Evolutionary conservation across 2,113 vertebrate species (phyloP).

Genomic region (Suncus etruscus): DNA sequence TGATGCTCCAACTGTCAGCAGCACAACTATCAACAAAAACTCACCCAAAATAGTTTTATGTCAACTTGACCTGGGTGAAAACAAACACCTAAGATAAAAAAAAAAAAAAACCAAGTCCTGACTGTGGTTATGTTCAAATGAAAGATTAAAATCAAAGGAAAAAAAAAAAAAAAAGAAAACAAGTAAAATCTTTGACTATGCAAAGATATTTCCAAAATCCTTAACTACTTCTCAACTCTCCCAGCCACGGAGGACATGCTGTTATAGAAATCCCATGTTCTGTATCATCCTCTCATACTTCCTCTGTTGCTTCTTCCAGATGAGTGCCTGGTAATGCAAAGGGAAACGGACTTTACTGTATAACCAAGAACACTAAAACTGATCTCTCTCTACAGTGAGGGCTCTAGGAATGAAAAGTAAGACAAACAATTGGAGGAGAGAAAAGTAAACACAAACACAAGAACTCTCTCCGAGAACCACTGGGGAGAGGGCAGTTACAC

Average conservation of each 20-base stretch:
- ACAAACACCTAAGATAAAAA: slow-evolving; percentile 50
- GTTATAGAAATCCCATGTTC: slow-evolving; percentile 28
- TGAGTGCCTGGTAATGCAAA: slow-evolving; percentile 1
- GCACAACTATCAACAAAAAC: slow-evolving; percentile 33
- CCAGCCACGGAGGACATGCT: not conserved
- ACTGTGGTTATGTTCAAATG: slow-evolving; percentile 24
- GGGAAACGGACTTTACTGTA: not conserved
- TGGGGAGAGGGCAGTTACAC: not conserved
- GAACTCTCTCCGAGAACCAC: slow-evolving; percentile 24
- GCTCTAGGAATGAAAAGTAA: slow-evolving; percentile 51
- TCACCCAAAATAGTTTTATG: slow-evolving; percentile 46
- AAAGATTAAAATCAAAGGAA: slow-evolving; percentile 44
- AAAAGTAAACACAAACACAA: slow-evolving; percentile 60
- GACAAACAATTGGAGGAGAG: slow-evolving; percentile 58
- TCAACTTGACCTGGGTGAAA: slow-evolving; percentile 52
- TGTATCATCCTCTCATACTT: not conserved
- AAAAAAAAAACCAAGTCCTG: not conserved
- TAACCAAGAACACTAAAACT: slow-evolving; percentile 3
- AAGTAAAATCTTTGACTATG: not conserved
- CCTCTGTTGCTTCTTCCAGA: slow-evolving; percentile 42
- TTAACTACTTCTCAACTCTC: slow-evolving; percentile 2
- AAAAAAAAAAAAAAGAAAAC: not conserved
- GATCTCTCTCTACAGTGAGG: slow-evolving; percentile 38
- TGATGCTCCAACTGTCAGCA: slow-evolving; percentile 14
- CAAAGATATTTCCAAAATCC: slow-evolving; percentile 41